phyloP scores from a whole-genome alignment of 2,888 invertebrate species.

The Fabriciana adippe region DNA sequence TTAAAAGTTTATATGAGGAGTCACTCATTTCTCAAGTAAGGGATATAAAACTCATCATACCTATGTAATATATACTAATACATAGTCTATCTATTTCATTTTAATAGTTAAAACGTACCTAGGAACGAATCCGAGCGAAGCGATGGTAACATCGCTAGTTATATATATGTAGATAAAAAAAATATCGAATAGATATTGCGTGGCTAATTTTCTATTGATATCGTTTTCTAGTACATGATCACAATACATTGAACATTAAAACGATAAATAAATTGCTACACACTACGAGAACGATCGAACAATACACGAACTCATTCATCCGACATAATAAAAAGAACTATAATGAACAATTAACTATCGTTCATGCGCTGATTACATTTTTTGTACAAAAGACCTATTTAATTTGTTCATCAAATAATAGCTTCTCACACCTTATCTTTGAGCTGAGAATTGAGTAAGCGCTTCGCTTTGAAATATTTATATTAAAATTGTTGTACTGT shows the following conservation, averaged over 20 bases:
- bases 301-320: constrained; percentile 33
- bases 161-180: no score
- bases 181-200: no score
- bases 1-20: no score
- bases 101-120: no score
- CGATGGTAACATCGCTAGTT: no score
- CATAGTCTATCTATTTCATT: no score
- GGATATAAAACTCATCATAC: no score
- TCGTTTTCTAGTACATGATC: constrained; percentile 4
- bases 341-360: constrained; percentile 39
- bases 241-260: constrained; percentile 8
- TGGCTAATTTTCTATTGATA: not conserved
- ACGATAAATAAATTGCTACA: constrained; percentile 28
- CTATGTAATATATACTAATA: no score
- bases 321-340: constrained; percentile 35
- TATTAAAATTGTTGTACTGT: constrained; percentile 9
- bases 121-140: no score
- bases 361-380: constrained; percentile 29
- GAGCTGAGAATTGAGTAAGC: not conserved
- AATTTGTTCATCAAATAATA: not conserved
- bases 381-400: constrained; percentile 24
- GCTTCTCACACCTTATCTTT: not conserved
- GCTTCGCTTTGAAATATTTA: not conserved
- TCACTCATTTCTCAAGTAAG: no score
- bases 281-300: constrained; percentile 26